These are phyloP conservation scores for Tridacna gigas DNA, from an alignment of 2,888 invertebrate genomes.

Conservation along the genomic window DNA sequence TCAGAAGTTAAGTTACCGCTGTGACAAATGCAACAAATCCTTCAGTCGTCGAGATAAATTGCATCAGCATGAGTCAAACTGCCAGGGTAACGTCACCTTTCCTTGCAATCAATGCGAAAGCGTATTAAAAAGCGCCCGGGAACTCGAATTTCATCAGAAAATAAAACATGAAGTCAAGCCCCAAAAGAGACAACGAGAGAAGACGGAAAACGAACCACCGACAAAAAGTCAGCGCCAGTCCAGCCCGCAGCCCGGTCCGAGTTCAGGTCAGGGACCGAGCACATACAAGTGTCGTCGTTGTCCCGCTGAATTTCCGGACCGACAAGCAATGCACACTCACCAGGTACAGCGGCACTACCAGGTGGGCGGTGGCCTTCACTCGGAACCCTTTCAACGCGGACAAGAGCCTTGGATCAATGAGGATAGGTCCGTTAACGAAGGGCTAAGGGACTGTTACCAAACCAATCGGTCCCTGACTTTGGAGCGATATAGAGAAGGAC, in stretches of 20 bases:
- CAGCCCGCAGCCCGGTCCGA: not conserved
- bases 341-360: slow-evolving; percentile 30
- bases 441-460: slow-evolving; percentile 35
- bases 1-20: too few species aligned
- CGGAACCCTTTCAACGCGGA: slow-evolving; percentile 22
- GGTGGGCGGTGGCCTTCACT: slow-evolving; percentile 25
- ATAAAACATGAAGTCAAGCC: slow-evolving; percentile 27
- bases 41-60: not conserved
- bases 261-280: slow-evolving; percentile 13
- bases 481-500: slow-evolving; percentile 26
- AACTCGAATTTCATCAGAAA: slow-evolving; percentile 35
- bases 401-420: slow-evolving; percentile 38
- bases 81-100: slow-evolving; percentile 15
- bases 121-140: slow-evolving; percentile 8
- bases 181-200: not conserved
- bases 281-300: slow-evolving; percentile 31
- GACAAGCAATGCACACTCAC: slow-evolving; percentile 32
- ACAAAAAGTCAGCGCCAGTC: not conserved
- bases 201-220: not conserved
- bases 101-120: slow-evolving; percentile 22
- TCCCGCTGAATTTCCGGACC: slow-evolving; percentile 21
- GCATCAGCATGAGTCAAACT: not conserved
- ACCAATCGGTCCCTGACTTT: slow-evolving; percentile 35
- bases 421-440: slow-evolving; percentile 24
- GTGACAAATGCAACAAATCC: too few species aligned